These are phyloP conservation scores for Chromobotia macracanthus DNA, from an alignment of 2,797 vertebrate genomes.

Conservation along the genomic window DNA sequence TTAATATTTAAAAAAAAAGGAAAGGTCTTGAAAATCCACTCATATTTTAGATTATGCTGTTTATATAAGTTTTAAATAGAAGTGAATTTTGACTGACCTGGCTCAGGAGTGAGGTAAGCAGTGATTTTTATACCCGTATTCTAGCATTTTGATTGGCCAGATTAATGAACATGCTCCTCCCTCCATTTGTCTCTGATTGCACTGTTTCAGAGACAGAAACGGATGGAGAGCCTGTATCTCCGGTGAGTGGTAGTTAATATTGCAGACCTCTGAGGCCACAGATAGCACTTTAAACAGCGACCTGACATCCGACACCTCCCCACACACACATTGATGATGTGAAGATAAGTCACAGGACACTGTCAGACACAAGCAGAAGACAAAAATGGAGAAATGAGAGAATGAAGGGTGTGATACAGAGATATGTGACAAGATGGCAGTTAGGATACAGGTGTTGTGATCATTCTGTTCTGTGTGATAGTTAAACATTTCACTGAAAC, in stretches of 20 bases:
- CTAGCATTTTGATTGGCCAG: background rate
- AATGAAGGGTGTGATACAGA: constrained; percentile 4
- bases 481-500: background rate
- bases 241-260: constrained; percentile 57
- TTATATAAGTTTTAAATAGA: no score
- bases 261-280: constrained; percentile 58
- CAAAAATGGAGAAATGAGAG: background rate
- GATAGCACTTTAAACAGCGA: constrained; percentile 60
- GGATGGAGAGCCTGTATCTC: constrained; percentile 17
- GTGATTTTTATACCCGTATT: background rate
- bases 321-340: constrained; percentile 25
- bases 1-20: no score
- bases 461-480: background rate
- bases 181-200: background rate
- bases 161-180: background rate
- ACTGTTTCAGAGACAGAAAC: constrained; percentile 23
- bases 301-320: constrained; percentile 51
- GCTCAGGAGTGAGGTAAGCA: background rate
- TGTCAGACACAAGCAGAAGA: constrained; percentile 1
- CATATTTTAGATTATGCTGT: no score
- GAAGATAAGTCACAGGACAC: constrained; percentile 17
- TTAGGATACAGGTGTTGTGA: background rate
- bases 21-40: no score
- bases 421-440: background rate
- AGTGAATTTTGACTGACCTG: no score